Percentiles rank a stretch among this genome's conserved stretches.
These are phyloP conservation scores for Rhabdomys dilectus DNA, from an alignment of 2,113 vertebrate species.

Conservation along the genomic window DNA sequence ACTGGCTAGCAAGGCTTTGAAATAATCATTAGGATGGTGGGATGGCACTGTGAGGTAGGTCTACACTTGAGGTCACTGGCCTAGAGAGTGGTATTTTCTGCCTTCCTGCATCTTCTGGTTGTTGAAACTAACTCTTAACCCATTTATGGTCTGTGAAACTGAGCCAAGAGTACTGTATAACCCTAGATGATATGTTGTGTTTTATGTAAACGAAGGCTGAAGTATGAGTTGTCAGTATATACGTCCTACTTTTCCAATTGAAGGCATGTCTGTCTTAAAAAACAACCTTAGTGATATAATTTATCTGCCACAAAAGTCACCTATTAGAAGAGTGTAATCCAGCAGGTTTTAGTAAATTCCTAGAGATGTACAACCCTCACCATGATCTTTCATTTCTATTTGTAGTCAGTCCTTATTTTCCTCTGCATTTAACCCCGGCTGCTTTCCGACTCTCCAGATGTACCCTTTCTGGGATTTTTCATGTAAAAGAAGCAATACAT, in stretches of 20 bases:
- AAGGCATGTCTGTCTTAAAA: background rate
- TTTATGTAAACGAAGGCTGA: background rate
- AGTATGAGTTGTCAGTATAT: background rate
- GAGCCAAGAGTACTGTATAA: background rate
- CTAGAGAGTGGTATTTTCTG: background rate
- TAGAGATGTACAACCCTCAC: background rate
- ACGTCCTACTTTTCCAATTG: background rate
- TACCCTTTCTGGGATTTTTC: background rate
- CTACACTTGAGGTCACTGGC: background rate
- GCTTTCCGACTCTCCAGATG: background rate
- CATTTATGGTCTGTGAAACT: background rate
- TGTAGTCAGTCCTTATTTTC: background rate
- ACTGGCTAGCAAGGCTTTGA: background rate
- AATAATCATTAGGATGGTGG: background rate
- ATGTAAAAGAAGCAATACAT: background rate
- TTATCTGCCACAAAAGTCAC: background rate
- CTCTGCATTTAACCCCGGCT: background rate
- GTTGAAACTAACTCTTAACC: background rate
- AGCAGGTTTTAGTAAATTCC: background rate
- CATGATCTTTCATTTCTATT: background rate
- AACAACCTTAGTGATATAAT: background rate
- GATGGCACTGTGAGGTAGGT: too few species aligned
- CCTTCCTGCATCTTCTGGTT: background rate
- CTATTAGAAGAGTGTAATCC: background rate
- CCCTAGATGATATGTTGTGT: background rate